phyloP scores from a whole-genome alignment of 2,113 vertebrate genomes.

The Apistogramma diplotaenia region DNA sequence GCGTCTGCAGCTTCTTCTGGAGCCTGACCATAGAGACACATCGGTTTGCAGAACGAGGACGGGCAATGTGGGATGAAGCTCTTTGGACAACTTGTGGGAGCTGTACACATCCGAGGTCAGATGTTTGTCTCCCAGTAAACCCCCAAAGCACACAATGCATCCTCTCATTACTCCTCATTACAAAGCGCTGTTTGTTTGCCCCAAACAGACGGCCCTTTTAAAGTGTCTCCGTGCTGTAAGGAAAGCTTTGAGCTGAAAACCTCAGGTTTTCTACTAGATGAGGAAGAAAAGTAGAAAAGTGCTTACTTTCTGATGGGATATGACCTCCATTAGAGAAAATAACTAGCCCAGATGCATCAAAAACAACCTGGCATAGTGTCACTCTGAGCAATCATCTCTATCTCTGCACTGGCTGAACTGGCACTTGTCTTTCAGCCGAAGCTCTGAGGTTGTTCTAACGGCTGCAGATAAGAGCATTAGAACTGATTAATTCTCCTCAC shows the following conservation, averaged over 20 bases:
- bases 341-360: background rate
- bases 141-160: constrained; percentile 21
- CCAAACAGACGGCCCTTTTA: background rate
- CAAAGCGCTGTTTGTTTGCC: constrained; percentile 41
- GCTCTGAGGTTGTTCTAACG: constrained; percentile 31
- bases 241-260: constrained; percentile 25
- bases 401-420: constrained; percentile 24
- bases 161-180: constrained; percentile 29
- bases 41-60: background rate
- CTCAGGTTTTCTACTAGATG: background rate
- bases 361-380: constrained; percentile 17
- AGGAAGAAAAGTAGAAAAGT: constrained; percentile 1
- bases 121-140: background rate
- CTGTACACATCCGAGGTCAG: constrained; percentile 4
- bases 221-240: background rate
- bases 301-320: constrained; percentile 47
- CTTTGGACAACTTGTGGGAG: background rate
- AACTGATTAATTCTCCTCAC: constrained; percentile 53
- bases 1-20: constrained; percentile 79
- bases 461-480: constrained; percentile 70
- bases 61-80: background rate
- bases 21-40: constrained; percentile 76
- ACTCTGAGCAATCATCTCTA: background rate
- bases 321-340: constrained; percentile 55
- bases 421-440: constrained; percentile 40